Percentiles rank a stretch among this genome's conserved stretches.
These are phyloP conservation scores for Taurulus bubalis DNA, from an alignment of 2,113 vertebrate species.

Conservation along the genomic window DNA sequence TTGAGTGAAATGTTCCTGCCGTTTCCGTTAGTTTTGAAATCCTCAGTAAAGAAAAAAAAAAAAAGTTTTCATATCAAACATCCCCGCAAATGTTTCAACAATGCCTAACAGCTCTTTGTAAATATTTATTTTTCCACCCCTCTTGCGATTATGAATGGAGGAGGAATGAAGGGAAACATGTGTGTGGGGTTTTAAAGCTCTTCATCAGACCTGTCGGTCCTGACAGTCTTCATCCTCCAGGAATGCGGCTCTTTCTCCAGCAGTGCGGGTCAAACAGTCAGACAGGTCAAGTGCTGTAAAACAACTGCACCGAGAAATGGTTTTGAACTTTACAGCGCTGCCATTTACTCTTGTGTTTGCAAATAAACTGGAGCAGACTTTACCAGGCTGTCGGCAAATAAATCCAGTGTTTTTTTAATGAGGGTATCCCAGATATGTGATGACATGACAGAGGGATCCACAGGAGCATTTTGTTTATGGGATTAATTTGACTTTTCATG, in stretches of 20 bases:
- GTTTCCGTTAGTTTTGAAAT: slow-evolving; percentile 54
- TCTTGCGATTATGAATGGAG: slow-evolving; percentile 56
- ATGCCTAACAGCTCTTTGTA: slow-evolving; percentile 47
- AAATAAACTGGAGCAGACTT: slow-evolving; percentile 9
- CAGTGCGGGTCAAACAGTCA: slow-evolving; percentile 38
- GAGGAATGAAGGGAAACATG: slow-evolving; percentile 46
- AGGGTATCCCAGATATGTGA: background rate
- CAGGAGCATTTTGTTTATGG: background rate
- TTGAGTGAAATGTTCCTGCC: slow-evolving; percentile 46
- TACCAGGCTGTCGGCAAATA: background rate
- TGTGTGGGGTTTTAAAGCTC: slow-evolving; percentile 26
- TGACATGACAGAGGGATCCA: background rate
- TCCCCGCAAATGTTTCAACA: slow-evolving; percentile 47
- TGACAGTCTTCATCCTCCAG: slow-evolving; percentile 35
- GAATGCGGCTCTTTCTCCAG: slow-evolving; percentile 46
- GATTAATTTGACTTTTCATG: slow-evolving; percentile 15
- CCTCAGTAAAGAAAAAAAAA: slow-evolving; percentile 2
- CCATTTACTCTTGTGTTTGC: slow-evolving; percentile 12
- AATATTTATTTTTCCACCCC: slow-evolving; percentile 66
- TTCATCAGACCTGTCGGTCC: slow-evolving; percentile 47
- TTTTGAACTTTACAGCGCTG: slow-evolving; percentile 35
- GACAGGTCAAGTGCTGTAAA: slow-evolving; percentile 57
- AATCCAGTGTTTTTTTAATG: background rate
- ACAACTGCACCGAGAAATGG: slow-evolving; percentile 32
- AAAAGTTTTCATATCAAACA: slow-evolving; percentile 44